Evolutionary conservation across 2,113 vertebrate species (phyloP), one percentile per base, ranked within the genome.

Genomic region (Sclerurus mexicanus): DNA sequence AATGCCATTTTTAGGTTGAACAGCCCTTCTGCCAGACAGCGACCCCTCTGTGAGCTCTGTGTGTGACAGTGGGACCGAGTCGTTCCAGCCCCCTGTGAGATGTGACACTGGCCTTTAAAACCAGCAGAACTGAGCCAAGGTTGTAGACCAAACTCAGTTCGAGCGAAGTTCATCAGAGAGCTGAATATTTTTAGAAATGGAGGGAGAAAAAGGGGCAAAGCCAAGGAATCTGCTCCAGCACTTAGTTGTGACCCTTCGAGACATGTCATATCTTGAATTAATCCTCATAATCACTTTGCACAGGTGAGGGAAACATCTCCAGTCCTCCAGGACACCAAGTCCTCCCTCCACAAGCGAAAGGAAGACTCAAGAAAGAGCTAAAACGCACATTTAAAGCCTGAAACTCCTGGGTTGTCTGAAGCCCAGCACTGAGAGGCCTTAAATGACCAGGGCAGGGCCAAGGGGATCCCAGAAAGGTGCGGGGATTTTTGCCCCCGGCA

Each of bases 401-500:
- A 47, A 75, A 46, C 18, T 50, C 46, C 4, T 5, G 5, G 35
- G 10, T 22, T 28, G 5, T 46, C 49, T 2, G 0, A 9, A 4
- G 17, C 39, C 62, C 14, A 49, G 8, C 4, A 2, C 30, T 18
- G 8, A 25, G 35, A 69, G 42, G 37, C 40, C 64, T 27, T 2
- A 4, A 1, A 8, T 1, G 11, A 3, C 40, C 2, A 4, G 79
- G 18, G 40, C 49, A 56, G 31, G 53, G 53, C 18, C 52, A 35
- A 12, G 24, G 42, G 6, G 16, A 12, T 0, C 28, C 49, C 35
- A 24, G 35, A 56, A 46, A 37, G 15, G 30, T 13, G 60, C 40
- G 21, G 67, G 53, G 60, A 10, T 25, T 50, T 44, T 14, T 27
- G 83, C 37, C 13, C 35, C 28, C 46, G 53, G 19, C 17, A 0